Base-by-base conservation (phyloP, 2,888 invertebrate species). In the Sarcophaga carnaria region DNA sequence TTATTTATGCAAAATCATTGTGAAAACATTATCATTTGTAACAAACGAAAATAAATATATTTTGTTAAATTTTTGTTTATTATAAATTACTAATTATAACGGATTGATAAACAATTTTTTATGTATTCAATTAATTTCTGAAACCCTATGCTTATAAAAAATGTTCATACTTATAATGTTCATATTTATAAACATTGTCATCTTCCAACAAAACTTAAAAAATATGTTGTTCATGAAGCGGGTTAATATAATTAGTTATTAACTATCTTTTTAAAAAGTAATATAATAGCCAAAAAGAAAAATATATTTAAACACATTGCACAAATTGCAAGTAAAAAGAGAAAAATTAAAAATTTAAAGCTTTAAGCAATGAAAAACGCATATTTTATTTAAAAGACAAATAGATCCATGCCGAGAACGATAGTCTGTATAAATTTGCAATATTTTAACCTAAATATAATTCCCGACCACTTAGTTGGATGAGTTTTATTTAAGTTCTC, bases 191-290 rank as follows among this genome's bases (percentile, higher is more conserved):
- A 25, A 75, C 2, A 54, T n/a, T 25, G 17, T 74, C 20, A 11
- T 67, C 47, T 17, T 77, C 25, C 25, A 64, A 6, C n/a, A 63
- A 20, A 3, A 20, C 25, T 64, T 64, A 64, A 47, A 45, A 11
- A 67, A 45, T 45, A 59, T 67, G 11, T 59, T 78, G 49, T 77
- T 80, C 66, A 76, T 72, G 27, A 82, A 79, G 83, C 86, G 83
- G 86, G 86, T 71, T 86, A 62, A 72, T 75, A 67, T 83, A 76
- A 77, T 67, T 77, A 83, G 76, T 80, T 80, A 63, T 37, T 76
- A 80, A 62, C 69, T 79, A 79, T 60, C 47, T 67, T 71, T 78
- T 71, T 79, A 37, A 59, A 64, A 75, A 54, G 66, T 67, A 66
- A 76, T n/a, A 59, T 76, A 74, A 37, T 27, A 67, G n/a, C 71